Percentiles rank a stretch among this genome's conserved stretches.
Evolutionary conservation across 2,797 vertebrate genomes (phyloP).

Genomic region (Semotilus atromaculatus): DNA sequence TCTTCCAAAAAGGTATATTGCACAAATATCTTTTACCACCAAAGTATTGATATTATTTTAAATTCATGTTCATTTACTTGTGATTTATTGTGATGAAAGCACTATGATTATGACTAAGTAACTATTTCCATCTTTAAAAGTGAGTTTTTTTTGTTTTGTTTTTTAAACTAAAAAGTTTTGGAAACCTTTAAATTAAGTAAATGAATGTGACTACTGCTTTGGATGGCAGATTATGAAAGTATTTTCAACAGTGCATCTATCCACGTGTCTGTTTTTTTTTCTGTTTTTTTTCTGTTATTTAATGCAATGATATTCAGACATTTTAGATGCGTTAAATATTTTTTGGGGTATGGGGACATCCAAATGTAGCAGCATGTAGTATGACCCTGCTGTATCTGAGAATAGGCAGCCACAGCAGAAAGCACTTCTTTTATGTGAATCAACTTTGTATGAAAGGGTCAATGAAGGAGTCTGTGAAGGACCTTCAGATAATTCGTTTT

Average conservation of each 20-base stretch:
- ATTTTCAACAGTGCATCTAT: not conserved
- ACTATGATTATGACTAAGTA: not conserved
- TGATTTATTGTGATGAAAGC: not conserved
- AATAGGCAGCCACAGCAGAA: not conserved
- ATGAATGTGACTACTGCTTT: not conserved
- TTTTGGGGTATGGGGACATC: not conserved
- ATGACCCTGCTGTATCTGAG: not conserved
- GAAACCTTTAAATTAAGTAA: not conserved
- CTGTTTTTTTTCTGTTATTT: no score
- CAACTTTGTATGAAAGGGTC: not conserved
- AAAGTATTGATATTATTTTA: not conserved
- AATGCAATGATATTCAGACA: not conserved
- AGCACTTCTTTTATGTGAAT: not conserved
- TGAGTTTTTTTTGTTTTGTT: no score
- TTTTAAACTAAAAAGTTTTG: not conserved
- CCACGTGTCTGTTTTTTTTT: not conserved
- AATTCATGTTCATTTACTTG: not conserved
- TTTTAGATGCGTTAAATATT: not conserved
- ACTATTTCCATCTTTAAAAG: not conserved
- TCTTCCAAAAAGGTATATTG: not conserved
- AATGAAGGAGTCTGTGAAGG: constrained; percentile 10
- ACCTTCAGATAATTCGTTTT: constrained; percentile 24
- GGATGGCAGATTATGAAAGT: not conserved
- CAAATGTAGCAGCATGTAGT: not conserved
- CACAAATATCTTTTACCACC: not conserved